Percentiles rank a stretch among this genome's conserved stretches.
These are phyloP conservation scores for Psittacula cyanocephala DNA, from an alignment of 2,113 vertebrate species.

Conservation along the genomic window DNA sequence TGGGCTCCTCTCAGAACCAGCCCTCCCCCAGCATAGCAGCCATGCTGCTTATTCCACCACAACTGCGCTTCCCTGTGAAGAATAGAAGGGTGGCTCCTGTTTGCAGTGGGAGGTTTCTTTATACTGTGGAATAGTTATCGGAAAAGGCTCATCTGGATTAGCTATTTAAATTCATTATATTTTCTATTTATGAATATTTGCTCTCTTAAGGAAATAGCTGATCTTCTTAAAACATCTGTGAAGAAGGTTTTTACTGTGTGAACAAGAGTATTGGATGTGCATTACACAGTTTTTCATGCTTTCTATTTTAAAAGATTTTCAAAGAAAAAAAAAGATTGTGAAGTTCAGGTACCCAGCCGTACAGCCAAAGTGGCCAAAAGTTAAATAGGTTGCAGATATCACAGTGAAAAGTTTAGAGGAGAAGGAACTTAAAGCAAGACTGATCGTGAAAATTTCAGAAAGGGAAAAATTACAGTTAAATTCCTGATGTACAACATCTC, in stretches of 20 bases:
- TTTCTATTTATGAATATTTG: background rate
- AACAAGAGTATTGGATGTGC: background rate
- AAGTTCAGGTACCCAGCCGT: background rate
- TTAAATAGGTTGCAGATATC: background rate
- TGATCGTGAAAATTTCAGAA: background rate
- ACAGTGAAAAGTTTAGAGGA: background rate
- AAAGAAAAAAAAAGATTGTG: background rate
- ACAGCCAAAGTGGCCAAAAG: background rate
- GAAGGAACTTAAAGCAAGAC: background rate
- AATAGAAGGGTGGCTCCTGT: background rate
- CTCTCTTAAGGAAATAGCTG: background rate
- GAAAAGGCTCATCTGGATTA: background rate
- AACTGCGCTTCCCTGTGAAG: background rate
- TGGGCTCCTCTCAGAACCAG: background rate
- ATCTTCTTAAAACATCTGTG: background rate
- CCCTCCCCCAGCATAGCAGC: background rate
- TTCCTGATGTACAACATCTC: background rate
- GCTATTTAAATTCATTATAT: background rate
- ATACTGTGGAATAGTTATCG: background rate
- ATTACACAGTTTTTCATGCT: background rate
- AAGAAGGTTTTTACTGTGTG: background rate
- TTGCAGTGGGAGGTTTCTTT: background rate
- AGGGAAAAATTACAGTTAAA: background rate
- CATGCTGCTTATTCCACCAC: background rate
- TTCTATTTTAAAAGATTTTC: background rate